phyloP scores from a whole-genome alignment of 2,113 vertebrate genomes.

The Raphicerus campestris region DNA sequence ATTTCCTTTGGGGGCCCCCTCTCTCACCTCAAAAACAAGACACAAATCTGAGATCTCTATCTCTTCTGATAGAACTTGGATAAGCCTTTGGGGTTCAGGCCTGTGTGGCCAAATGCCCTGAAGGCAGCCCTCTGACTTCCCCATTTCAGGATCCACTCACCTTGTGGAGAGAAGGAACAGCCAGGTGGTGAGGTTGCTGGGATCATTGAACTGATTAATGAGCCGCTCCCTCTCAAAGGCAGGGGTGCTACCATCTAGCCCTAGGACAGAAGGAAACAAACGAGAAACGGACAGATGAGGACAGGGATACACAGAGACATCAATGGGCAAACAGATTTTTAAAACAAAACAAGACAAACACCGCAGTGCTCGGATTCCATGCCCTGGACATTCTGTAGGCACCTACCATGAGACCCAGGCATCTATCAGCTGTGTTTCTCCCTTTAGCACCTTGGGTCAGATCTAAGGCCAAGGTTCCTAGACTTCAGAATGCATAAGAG shows the following conservation, averaged over 20 bases:
- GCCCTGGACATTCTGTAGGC: not conserved
- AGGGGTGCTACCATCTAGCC: conserved; percentile 96
- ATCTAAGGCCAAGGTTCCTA: not conserved
- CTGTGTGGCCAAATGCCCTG: not conserved
- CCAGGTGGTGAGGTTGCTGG: conserved; percentile 88
- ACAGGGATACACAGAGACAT: not conserved
- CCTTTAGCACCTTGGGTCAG: not conserved
- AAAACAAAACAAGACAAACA: conserved; percentile 3
- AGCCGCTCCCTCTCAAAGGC: conserved; percentile 95
- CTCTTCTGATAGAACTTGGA: not conserved
- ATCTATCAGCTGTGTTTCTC: not conserved
- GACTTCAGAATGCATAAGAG: not conserved
- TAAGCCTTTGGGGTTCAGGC: not conserved
- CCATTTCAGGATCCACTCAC: conserved; percentile 77
- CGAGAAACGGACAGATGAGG: not conserved
- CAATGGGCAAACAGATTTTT: not conserved
- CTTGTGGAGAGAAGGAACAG: conserved; percentile 97
- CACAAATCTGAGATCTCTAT: not conserved
- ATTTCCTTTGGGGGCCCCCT: not conserved
- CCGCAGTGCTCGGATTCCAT: not conserved
- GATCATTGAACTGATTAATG: conserved; percentile 98
- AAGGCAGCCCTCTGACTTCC: not conserved
- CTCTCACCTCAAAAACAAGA: conserved; percentile 15
- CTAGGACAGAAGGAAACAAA: conserved; percentile 74
- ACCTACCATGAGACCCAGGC: not conserved